These are phyloP conservation scores for Parambassis ranga DNA, from an alignment of 2,797 vertebrate genomes.

Conservation along the genomic window DNA sequence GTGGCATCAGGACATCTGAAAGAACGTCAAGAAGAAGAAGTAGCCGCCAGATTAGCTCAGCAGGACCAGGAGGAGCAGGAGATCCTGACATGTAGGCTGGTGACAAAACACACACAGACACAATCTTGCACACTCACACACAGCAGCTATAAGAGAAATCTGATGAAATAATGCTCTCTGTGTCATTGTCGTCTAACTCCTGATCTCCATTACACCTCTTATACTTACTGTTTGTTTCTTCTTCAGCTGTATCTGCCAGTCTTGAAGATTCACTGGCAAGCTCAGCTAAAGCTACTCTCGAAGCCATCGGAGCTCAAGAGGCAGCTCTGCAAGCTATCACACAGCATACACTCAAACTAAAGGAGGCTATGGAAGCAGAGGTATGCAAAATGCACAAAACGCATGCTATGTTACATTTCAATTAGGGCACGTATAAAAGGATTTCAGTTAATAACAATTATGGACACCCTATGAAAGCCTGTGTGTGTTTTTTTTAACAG, in stretches of 20 bases:
- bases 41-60: conserved; percentile 85
- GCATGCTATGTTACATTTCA: no score
- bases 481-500: no score
- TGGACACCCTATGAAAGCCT: no score
- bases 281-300: conserved; percentile 84
- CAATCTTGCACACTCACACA: not conserved
- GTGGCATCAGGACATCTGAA: conserved; percentile 59
- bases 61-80: conserved; percentile 88
- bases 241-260: conserved; percentile 80
- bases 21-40: conserved; percentile 89
- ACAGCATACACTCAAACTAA: conserved; percentile 84
- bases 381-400: conserved; percentile 69
- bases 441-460: no score
- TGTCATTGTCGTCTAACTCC: no score
- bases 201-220: no score
- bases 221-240: not conserved
- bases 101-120: not conserved
- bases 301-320: conserved; percentile 91
- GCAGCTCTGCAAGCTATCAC: conserved; percentile 87
- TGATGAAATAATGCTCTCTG: no score
- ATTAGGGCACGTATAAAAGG: no score
- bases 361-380: conserved; percentile 93
- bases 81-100: conserved; percentile 77
- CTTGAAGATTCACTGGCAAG: conserved; percentile 85
- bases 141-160: accelerated